phyloP scores from a whole-genome alignment of 2,888 invertebrate genomes.

The Trissonchulus latispiculum region DNA sequence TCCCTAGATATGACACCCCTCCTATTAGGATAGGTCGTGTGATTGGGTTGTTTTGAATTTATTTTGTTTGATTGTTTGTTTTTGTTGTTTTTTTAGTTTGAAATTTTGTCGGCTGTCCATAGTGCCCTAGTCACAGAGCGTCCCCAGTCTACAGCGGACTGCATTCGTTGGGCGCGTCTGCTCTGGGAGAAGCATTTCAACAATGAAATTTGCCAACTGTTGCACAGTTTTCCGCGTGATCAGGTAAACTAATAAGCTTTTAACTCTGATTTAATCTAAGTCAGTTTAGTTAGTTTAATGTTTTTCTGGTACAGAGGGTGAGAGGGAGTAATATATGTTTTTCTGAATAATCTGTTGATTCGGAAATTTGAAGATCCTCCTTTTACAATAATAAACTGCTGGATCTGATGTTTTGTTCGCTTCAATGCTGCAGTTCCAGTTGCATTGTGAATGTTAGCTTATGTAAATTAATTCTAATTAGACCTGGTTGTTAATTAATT shows the following conservation, averaged over 20 bases:
- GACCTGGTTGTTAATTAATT: no score
- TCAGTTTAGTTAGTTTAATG: no score
- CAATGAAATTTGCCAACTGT: constrained; percentile 86
- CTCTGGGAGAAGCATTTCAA: constrained; percentile 71
- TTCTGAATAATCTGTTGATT: no score
- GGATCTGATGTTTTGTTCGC: not conserved
- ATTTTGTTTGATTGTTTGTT: not conserved
- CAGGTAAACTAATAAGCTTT: constrained; percentile 56
- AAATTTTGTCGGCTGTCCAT: constrained; percentile 62
- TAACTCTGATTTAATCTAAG: no score
- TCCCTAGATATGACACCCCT: no score
- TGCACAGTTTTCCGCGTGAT: constrained; percentile 93
- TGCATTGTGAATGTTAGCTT: no score
- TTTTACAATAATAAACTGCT: not conserved
- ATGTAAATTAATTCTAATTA: no score
- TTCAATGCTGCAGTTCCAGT: no score
- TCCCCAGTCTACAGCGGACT: constrained; percentile 70
- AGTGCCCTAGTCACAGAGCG: constrained; percentile 70
- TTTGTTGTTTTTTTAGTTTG: constrained; percentile 57
- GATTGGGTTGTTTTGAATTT: no score
- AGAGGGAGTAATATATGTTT: no score
- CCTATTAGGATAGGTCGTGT: no score
- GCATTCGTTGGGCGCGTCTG: constrained; percentile 71
- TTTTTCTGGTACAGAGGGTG: no score
- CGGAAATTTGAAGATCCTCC: constrained; percentile 46